A percentile compares a stretch with the other conserved stretches of the same genome.
phyloP scores from a whole-genome alignment of 2,888 invertebrate genomes.

The Ernsta delagoae region DNA sequence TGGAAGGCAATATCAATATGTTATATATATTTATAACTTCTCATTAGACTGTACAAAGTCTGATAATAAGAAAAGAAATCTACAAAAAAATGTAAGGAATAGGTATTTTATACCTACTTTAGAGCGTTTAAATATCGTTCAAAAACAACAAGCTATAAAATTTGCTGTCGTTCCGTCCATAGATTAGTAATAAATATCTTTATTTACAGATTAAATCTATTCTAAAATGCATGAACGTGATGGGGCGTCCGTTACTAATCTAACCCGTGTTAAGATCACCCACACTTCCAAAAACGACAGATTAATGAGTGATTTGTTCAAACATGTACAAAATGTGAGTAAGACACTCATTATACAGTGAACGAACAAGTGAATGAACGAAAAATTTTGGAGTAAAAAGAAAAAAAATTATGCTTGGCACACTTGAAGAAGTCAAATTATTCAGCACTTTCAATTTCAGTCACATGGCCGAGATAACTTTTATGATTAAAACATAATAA shows the following conservation, averaged over 20 bases:
- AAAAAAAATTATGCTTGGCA: no score
- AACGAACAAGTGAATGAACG: conserved; percentile 10
- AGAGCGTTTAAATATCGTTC: no score
- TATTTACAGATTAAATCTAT: conserved; percentile 55
- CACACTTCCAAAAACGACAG: conserved; percentile 59
- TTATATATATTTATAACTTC: no score
- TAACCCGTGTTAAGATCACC: conserved; percentile 62
- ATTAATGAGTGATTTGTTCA: conserved; percentile 49
- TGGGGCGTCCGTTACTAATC: conserved; percentile 54
- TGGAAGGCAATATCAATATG: background rate
- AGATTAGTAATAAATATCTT: conserved; percentile 67
- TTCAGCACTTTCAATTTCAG: no score
- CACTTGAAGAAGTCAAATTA: no score
- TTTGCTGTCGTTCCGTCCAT: conserved; percentile 64
- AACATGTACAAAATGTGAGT: conserved; percentile 48
- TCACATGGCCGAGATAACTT: no score
- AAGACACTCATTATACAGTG: conserved; percentile 39
- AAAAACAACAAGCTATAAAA: no score
- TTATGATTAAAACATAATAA: no score
- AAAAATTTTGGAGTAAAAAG: background rate
- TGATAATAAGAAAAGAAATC: no score
- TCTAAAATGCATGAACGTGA: conserved; percentile 56
- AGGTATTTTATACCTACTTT: no score
- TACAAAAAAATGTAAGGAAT: no score
- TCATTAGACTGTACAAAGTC: no score